Evolutionary conservation across 1,140 invertebrate species (phyloP), one percentile per base, ranked within the genome.

Genomic region (Hyposmocoma kahamanoa): DNA sequence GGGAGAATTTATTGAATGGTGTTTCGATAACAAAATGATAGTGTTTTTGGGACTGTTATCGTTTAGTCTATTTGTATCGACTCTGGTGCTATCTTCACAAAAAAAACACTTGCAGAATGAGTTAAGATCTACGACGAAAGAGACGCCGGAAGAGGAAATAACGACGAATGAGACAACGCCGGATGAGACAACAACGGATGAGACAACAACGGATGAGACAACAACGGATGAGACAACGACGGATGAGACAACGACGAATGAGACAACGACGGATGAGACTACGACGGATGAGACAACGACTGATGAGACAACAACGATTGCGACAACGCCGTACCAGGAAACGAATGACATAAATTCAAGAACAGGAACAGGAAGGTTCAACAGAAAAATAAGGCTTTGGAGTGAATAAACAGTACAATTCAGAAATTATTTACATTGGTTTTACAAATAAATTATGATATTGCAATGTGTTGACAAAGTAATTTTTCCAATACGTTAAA

Each of bases 1-100:
- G 3, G 63, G 77, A 10, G 53, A 56, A 24, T 62, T 56, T 1
- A 21, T 73, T 10, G 66, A 45, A 8, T 84, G 80, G 80, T 72
- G 74, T 61, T 32, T 80, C 22, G 70, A 84, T 22, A 84, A 84
- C 42, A 84, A 84, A 62, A 48, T 75, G 0, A 84, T 84, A 30
- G 81, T 84, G 5, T 62, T 84, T 5, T 61, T 84, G 1, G 59
- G 63, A 47, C 41, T 82, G 17, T 42, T 84, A 3, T 79, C 68
- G 1, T 84, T 84, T 34, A 70, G 66, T 34, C 48, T 82, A 3
- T 79, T 84, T 15, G 67, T 84, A 1, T 84, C 81, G 10, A 78
- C 73, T 0, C 53, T 73, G 26, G 70, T 62, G 1, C 18, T 84
- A 9, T 63, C 76, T 11, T 67, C 62, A 42, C 76, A 84, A 46